Base-by-base conservation (phyloP, 1,140 invertebrate species). In the Vollenhovia emeryi region DNA sequence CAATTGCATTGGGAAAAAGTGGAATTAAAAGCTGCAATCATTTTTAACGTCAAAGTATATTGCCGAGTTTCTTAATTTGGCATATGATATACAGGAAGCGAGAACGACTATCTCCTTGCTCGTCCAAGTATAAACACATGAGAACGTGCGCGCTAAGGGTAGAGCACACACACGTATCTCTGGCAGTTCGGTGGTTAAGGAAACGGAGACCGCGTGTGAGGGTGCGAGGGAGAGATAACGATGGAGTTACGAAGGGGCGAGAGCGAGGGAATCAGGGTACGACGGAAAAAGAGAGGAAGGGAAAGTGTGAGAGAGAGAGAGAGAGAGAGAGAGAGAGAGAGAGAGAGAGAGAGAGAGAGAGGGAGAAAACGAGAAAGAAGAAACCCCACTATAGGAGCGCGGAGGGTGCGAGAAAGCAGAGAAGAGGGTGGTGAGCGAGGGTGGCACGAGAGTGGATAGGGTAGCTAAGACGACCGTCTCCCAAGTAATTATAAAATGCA, bases 401-500 rank as follows among this genome's bases (percentile, higher is more conserved):
- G 92, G 79, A 91, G 91, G 86, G 90, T 88, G 91, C 87, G 87
- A 92, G 90, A 92, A 90, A 87, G 87, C 84, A 87, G 83, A 87
- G 86, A 83, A 74, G 87, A 85, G 87, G 76, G 83, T 90, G 89
- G 90, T 80, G 76, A 84, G 66, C 73, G 86, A 88, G 91, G 88
- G 89, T 92, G 87, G 92, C 80, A 85, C 89, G 87, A 91, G 90
- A 87, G 87, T 71, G 88, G 87, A 91, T 87, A 91, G 93, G 92
- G 93, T 93, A 94, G 94, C 94, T 95, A 95, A 95, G 94, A 95
- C 94, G 94, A 94, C 93, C 91, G 93, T 92, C 93, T 94, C 92
- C 94, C 94, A 94, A 95, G 94, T 95, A 95, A 95, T 95, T 95
- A 95, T 95, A 95, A 95, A 95, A 95, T 94, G 94, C 94, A 95